Percentiles rank a stretch among this genome's conserved stretches.
Conservation (phyloP, 2,888 invertebrate genomes). For the Nomada ruficornis region DNA sequence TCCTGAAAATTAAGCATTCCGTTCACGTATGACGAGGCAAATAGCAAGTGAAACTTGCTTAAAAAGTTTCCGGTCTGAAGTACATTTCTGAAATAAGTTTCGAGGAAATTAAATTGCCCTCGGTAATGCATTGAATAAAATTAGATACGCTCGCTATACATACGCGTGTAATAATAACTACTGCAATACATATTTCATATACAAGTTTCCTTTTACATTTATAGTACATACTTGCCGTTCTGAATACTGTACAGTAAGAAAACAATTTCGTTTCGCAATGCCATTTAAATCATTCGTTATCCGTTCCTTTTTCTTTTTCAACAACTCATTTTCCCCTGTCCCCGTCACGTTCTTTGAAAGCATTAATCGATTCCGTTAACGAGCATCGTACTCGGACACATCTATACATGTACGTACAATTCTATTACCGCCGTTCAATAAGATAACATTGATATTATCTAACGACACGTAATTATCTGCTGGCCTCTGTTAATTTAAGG, state of each 20-base stretch:
- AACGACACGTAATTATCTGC: slow-evolving; percentile 2
- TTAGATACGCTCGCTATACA: slow-evolving; percentile 19
- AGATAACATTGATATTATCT: neutral
- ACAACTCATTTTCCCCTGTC: too few relatives aligned
- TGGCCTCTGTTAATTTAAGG: neutral
- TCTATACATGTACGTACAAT: neutral
- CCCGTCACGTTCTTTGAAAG: neutral
- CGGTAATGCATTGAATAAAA: slow-evolving; percentile 4
- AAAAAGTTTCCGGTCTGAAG: neutral
- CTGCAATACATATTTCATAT: too few relatives aligned
- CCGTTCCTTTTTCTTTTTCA: too few relatives aligned
- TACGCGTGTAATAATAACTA: slow-evolving; percentile 12
- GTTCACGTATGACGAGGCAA: slow-evolving; percentile 3
- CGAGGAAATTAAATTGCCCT: slow-evolving; percentile 34
- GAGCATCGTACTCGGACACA: neutral
- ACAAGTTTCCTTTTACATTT: too few relatives aligned
- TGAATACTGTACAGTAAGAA: too few relatives aligned
- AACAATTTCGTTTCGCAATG: too few relatives aligned
- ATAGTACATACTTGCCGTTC: too few relatives aligned
- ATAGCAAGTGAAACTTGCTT: slow-evolving; percentile 6
- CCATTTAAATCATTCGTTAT: too few relatives aligned
- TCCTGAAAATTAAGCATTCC: slow-evolving; percentile 18
- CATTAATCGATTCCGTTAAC: neutral
- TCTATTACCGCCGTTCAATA: neutral
- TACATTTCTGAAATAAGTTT: slow-evolving; percentile 2